Evolutionary conservation across 1,140 invertebrate genomes (phyloP), one percentile per base, ranked within the genome.

Genomic region (Drosophila auraria): DNA sequence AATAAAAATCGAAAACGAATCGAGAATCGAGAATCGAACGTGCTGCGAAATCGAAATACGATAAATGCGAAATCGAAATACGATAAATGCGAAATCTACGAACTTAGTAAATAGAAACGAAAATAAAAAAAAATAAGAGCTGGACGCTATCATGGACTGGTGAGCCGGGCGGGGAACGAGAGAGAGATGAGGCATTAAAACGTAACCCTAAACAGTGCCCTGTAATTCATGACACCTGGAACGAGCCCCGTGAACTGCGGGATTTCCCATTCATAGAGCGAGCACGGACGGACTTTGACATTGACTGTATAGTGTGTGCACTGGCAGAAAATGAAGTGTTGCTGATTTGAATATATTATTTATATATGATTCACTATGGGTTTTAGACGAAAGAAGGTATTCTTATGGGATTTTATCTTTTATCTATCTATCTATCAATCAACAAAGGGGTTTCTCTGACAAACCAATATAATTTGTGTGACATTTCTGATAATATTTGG

Each of bases 221-320:
- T 58, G 62, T 64, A 44, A 60, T 64, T 64, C 62, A 64, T 42
- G 40, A 60, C 54, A 66, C 63, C 63, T 64, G 63, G 20, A 66
- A 63, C 58, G 58, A 63, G 42, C 63, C 57, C 58, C 58, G 40
- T 63, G 63, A 66, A 66, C 58, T 45, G 64, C 27, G 63, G 68
- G 68, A 69, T 71, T 71, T 71, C 68, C 68, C 68, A 71, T 71
- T 70, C 49, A 68, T 54, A 30, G 27, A 53, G 3, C 14, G 9
- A 5, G 33, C 53, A 38, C 33, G 14, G 33, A 23, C 53, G 68
- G 68, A 71, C 68, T 71, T 71, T 71, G 68, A 71, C 68, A 71
- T 69, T 69, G 68, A 47, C 30, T 65, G 47, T 25, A 12, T 25
- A 12, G 11, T 44, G 30, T n/a, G 36, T 62, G 58, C 63, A 63